Evolutionary conservation across 92 coral and sea anemone species (phyloP), one percentile per base, ranked within the genome.

Genomic region (Phenganax subtilis): DNA sequence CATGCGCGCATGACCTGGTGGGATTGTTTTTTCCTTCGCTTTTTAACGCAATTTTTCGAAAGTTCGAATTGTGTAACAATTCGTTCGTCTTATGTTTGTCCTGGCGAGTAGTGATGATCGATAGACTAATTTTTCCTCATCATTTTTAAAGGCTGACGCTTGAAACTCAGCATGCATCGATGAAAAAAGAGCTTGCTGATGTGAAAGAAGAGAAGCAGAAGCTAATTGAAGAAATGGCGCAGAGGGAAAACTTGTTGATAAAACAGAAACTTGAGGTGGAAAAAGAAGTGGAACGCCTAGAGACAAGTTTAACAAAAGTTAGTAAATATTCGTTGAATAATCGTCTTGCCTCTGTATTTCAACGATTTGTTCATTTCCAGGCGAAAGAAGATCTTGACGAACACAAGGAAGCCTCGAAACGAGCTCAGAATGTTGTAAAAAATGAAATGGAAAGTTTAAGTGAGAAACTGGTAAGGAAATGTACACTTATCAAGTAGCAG

Each of bases 381-480:
- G 86, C 96, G 14, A 84, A 72, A 16, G 94, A 93, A 72, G 91
- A 92, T 57, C 87, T 89, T 56, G 90, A 92, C 71, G 97, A 94
- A 59, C 87, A 93, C 0, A 91, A 89, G 37, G 98, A 94, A 81
- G 98, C 92, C 55, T 67, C 96, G 47, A 94, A 90, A 77, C 90
- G 98, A 70, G 98, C 92, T 67, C 98, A 94, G 81, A 82, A 90
- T 84, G 82, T 94, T 9, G 84, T 94, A 29, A 92, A 94, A 29
- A 97, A 88, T 74, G 98, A 92, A 57, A 92, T 90, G 16, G 93
- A 91, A 12, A 92, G 92, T 1, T 79, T 94, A 30, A 90, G 91
- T 62, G 89, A 90, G 17, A 94, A 91, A 86, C 90, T 94, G 98
- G 98, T 94, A 76, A 76, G 81, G 16, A 72, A 12, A 37, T 11